Evolutionary conservation across 2,113 vertebrate species (phyloP).

Genomic region (Argyrosomus japonicus): DNA sequence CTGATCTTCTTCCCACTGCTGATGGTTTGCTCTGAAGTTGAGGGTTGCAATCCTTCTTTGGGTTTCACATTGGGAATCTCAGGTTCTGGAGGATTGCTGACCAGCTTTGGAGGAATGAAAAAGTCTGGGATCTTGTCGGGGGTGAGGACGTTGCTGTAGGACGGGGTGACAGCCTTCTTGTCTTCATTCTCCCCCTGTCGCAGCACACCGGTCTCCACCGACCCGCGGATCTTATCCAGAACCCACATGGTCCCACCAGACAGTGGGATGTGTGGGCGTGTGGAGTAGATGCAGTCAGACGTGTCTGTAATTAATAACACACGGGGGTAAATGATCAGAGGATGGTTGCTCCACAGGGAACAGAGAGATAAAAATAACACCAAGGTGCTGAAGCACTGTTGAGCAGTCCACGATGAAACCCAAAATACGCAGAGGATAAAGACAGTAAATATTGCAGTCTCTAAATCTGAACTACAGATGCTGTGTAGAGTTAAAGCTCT

Average conservation of each 20-base stretch:
- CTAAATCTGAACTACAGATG: background rate
- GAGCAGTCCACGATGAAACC: background rate
- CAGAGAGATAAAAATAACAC: conserved; percentile 40
- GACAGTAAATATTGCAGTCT: background rate
- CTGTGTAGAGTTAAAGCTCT: background rate
- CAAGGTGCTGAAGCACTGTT: background rate
- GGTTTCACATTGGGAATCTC: conserved; percentile 79
- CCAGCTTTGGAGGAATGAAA: conserved; percentile 95
- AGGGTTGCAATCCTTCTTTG: conserved; percentile 80
- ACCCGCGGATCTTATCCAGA: conserved; percentile 92
- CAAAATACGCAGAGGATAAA: background rate
- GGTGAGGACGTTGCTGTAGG: conserved; percentile 96
- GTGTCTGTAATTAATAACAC: conserved; percentile 71
- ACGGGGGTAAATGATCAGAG: conserved; percentile 45
- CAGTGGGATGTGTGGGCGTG: conserved; percentile 42
- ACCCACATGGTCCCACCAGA: conserved; percentile 89
- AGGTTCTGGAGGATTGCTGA: conserved; percentile 83
- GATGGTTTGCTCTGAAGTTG: conserved; percentile 86
- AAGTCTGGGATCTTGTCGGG: conserved; percentile 98
- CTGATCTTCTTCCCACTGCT: conserved; percentile 84
- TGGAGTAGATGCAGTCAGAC: conserved; percentile 49
- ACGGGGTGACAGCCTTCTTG: conserved; percentile 78
- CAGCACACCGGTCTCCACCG: conserved; percentile 86
- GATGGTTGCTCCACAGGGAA: conserved; percentile 26
- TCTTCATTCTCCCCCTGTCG: conserved; percentile 85